Evolutionary conservation across 2,113 vertebrate genomes (phyloP).

Genomic region (Python bivittatus): DNA sequence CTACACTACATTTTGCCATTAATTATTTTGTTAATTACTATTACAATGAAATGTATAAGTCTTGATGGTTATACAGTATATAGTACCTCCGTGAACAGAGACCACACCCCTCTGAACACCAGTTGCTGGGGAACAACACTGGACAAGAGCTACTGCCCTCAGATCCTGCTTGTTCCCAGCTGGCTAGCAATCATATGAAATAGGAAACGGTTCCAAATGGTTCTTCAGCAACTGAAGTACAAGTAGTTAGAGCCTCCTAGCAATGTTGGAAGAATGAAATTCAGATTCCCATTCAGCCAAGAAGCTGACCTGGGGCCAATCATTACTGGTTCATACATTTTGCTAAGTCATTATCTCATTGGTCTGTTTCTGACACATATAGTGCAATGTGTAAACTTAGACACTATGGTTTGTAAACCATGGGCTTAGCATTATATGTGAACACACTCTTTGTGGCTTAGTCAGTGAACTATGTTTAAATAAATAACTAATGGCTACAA

Average conservation of each 20-base stretch:
- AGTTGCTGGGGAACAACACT: background rate
- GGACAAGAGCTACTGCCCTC: background rate
- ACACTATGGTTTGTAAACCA: background rate
- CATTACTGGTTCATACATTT: background rate
- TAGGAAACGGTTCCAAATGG: background rate
- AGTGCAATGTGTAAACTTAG: background rate
- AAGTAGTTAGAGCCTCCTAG: background rate
- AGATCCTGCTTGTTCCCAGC: background rate
- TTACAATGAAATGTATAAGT: background rate
- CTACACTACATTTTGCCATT: background rate
- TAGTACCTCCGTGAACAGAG: background rate
- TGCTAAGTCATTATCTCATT: background rate
- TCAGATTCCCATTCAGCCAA: background rate
- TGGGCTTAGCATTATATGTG: background rate
- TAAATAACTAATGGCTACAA: background rate
- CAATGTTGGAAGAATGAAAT: background rate
- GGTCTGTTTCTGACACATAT: background rate
- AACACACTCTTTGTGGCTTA: background rate
- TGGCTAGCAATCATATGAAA: background rate
- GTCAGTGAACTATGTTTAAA: background rate
- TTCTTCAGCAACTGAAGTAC: background rate
- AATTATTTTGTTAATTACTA: background rate
- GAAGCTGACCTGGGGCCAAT: background rate
- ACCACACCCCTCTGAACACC: background rate
- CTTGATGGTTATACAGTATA: background rate